Percentiles rank a stretch among this genome's conserved stretches.
Evolutionary conservation across 2,888 invertebrate species (phyloP).

Genomic region (Cosmopolites sordidus): DNA sequence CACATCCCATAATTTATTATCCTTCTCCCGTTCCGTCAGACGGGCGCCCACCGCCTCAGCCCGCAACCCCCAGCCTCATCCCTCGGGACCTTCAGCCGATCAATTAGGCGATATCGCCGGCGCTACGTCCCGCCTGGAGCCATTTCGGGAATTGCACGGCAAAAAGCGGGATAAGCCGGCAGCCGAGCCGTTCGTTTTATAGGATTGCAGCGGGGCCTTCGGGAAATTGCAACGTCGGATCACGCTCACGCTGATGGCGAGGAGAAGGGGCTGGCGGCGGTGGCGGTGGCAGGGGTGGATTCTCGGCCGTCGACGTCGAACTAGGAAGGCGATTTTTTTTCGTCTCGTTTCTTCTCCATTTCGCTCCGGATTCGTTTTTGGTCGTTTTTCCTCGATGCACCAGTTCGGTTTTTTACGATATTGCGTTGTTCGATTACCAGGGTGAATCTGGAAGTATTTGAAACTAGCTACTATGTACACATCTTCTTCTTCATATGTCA

Average conservation of each 20-base stretch:
- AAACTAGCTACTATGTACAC: too few species aligned
- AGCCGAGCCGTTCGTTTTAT: conserved; percentile 24
- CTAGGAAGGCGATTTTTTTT: neutral
- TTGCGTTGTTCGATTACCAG: too few species aligned
- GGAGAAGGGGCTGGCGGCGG: conserved; percentile 3
- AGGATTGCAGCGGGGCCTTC: conserved; percentile 23
- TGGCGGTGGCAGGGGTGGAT: too few species aligned
- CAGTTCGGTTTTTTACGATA: too few species aligned
- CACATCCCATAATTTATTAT: too few species aligned
- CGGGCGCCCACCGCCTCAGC: too few species aligned
- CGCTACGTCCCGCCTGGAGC: conserved; percentile 19
- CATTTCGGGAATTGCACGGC: conserved; percentile 27
- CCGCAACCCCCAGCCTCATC: conserved; percentile 3
- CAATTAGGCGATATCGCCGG: conserved; percentile 25
- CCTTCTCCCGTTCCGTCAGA: too few species aligned
- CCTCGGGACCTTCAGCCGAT: conserved; percentile 23
- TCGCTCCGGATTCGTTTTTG: neutral
- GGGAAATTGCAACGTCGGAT: conserved; percentile 27
- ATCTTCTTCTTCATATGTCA: too few species aligned
- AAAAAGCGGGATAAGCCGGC: conserved; percentile 27
- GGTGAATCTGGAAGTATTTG: too few species aligned
- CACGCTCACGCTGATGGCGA: conserved; percentile 26
- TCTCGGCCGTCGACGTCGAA: too few species aligned
- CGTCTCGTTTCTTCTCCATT: neutral
- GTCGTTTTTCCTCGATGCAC: neutral